Conservation (phyloP, 2,888 invertebrate species). For the Cosmorhoe ocellata region DNA sequence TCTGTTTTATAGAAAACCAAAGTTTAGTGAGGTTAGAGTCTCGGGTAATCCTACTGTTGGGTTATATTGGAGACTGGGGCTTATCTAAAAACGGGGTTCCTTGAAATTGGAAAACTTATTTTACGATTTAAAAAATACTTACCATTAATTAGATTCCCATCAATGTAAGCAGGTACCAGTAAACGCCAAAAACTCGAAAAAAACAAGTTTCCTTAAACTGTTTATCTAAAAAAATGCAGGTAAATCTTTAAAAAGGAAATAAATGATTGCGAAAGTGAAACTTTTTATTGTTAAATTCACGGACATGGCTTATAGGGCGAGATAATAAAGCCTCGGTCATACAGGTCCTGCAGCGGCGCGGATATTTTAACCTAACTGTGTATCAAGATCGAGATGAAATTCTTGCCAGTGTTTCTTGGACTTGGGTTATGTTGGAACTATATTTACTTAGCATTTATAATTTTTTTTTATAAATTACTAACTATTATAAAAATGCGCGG, state of each 20-base stretch:
- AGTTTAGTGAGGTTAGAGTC: slow-evolving; percentile 1
- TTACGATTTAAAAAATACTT: too few species aligned
- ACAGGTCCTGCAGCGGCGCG: neutral
- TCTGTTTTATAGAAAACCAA: neutral
- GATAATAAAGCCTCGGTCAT: slow-evolving; percentile 10
- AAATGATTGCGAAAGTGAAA: slow-evolving; percentile 16
- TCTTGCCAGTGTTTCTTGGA: too few species aligned
- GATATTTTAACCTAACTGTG: neutral
- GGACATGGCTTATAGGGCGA: slow-evolving; percentile 20
- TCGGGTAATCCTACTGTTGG: slow-evolving; percentile 1
- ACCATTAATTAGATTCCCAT: too few species aligned
- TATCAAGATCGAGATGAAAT: too few species aligned
- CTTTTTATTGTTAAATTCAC: slow-evolving; percentile 30
- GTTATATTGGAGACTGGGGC: slow-evolving; percentile 1
- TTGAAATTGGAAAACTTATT: too few species aligned
- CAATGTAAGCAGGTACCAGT: too few species aligned
- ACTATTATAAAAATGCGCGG: too few species aligned
- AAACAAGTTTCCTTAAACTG: neutral
- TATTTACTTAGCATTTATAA: too few species aligned
- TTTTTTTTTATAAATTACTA: too few species aligned
- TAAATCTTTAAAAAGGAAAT: slow-evolving; percentile 15
- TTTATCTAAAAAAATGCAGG: slow-evolving; percentile 3
- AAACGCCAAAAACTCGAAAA: too few species aligned
- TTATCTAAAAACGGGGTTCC: slow-evolving; percentile 7
- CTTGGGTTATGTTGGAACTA: too few species aligned